Conservation (phyloP, 2,113 vertebrate genomes). For the Anthoscopus minutus region DNA sequence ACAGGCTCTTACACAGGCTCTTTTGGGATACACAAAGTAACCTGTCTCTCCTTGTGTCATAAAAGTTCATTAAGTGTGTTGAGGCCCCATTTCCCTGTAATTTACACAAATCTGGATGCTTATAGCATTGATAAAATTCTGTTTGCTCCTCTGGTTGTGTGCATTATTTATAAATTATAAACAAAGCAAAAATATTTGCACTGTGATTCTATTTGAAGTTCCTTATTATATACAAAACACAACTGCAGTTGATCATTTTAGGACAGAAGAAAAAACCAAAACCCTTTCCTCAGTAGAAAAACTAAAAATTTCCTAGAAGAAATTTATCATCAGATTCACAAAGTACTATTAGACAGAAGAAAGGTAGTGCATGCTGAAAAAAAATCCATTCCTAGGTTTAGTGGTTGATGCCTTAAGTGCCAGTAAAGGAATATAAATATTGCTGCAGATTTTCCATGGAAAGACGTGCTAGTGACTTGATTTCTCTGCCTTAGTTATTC, state of each 20-base stretch:
- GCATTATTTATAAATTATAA: not conserved
- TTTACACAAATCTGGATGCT: not conserved
- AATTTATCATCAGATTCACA: not conserved
- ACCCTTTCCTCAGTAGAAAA: not conserved
- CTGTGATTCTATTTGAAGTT: not conserved
- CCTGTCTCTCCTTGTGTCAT: not conserved
- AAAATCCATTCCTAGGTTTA: not conserved
- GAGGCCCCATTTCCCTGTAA: not conserved
- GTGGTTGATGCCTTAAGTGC: not conserved
- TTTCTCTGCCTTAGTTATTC: not conserved
- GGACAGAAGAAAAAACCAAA: not conserved
- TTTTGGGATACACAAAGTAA: not conserved
- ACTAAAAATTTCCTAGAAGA: not conserved
- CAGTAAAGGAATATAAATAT: not conserved
- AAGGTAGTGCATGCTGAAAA: not conserved
- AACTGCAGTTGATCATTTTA: not conserved
- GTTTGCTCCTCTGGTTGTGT: not conserved
- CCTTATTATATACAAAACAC: not conserved
- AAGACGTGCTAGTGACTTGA: not conserved
- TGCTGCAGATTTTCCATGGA: not conserved
- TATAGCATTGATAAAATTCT: not conserved
- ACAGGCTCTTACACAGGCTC: accelerated
- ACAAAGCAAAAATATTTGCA: not conserved
- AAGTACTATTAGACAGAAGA: not conserved
- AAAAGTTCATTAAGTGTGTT: not conserved